A percentile compares a stretch with the other conserved stretches of the same genome.
Conservation (phyloP, 2,888 invertebrate species). For the Steinernema carpocapsae region DNA sequence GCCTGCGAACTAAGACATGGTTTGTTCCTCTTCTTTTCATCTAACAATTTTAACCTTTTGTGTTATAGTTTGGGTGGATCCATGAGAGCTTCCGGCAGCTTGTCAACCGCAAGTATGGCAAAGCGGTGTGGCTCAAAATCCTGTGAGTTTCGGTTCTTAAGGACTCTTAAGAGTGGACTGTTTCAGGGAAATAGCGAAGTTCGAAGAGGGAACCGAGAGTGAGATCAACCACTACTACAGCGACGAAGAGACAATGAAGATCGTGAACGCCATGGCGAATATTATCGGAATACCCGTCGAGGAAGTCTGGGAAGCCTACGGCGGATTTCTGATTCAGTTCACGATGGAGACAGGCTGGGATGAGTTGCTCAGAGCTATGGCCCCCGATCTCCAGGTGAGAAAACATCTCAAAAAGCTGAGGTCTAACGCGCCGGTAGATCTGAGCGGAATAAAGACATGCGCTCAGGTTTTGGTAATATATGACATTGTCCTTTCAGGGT, state of each 20-base stretch:
- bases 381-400: slow-evolving; percentile 63
- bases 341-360: slow-evolving; percentile 69
- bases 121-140: slow-evolving; percentile 65
- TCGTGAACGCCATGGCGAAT: slow-evolving; percentile 65
- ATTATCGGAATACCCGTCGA: slow-evolving; percentile 66
- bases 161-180: neutral
- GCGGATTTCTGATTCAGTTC: slow-evolving; percentile 67
- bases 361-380: slow-evolving; percentile 66
- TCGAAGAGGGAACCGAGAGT: slow-evolving; percentile 64
- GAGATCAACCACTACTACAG: slow-evolving; percentile 65
- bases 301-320: slow-evolving; percentile 69
- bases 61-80: slow-evolving; percentile 66
- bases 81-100: slow-evolving; percentile 66
- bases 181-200: slow-evolving; percentile 63
- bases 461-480: too few relatives aligned
- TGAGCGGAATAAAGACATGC: too few relatives aligned
- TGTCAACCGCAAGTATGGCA: slow-evolving; percentile 64
- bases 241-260: slow-evolving; percentile 64
- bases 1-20: slow-evolving; percentile 21
- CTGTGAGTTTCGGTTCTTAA: slow-evolving; percentile 50
- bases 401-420: neutral
- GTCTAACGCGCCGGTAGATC: too few relatives aligned
- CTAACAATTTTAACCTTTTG: neutral
- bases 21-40: neutral
- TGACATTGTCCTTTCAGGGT: slow-evolving; percentile 72